Base-by-base conservation (phyloP, 2,888 invertebrate species). In the Ophonus ardosiacus region DNA sequence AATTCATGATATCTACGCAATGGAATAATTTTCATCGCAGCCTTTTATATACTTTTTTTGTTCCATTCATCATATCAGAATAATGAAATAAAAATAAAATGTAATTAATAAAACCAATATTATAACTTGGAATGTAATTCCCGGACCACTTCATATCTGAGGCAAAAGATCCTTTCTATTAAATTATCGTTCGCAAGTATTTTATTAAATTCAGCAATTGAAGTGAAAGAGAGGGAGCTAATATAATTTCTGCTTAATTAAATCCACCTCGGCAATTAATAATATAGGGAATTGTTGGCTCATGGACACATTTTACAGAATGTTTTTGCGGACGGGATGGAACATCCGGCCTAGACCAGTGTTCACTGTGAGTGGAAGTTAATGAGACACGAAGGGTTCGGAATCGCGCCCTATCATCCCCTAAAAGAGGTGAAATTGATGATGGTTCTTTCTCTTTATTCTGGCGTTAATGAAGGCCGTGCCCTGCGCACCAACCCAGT, bases 391-490 rank as follows among this genome's bases (percentile, higher is more conserved):
- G 82, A 71, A 71, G 63, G 18, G 56, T 38, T 71, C 24, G 4
- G 8, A 71, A 71, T 71, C 24, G 43, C 71, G n/a, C 15, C 15
- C 65, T 65, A 81, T 81, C 81, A 40, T 71, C 65, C 56, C 82
- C 71, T 82, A 38, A 82, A 82, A 63, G 76, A 84, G 74, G 83
- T 61, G 24, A 76, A 84, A 76, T 84, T 76, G 63, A 76, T 76
- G 78, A 78, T 78, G 84, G 63, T 84, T 84, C 84, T 83, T 83
- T 83, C 83, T 74, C 83, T 78, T 84, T 84, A 84, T 84, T 84
- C 76, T 63, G 63, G 84, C 78, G 84, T 78, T 84, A 84, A 84
- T 84, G 65, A 84, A 84, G 78, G 78, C 78, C 8, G 61, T 17
- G 24, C 24, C 76, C 43, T 21, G 56, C n/a, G 76, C 56, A 7